Evolutionary conservation across 2,888 invertebrate genomes (phyloP).

Genomic region (Callosobruchus maculatus): DNA sequence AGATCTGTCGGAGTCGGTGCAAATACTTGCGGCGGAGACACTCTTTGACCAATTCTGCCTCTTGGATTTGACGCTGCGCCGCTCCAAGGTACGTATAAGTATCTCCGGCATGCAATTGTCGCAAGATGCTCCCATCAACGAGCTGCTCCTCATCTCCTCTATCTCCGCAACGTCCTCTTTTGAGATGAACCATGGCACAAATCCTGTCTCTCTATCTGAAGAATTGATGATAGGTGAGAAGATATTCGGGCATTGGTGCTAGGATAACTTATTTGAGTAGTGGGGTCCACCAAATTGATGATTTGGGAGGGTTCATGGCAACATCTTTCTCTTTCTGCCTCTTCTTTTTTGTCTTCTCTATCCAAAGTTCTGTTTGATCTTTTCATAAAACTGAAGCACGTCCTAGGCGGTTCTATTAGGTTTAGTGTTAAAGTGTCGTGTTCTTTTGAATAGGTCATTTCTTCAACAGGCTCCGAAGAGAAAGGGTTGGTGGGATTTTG

Average conservation of each 20-base stretch:
- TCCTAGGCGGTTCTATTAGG: conserved; percentile 12
- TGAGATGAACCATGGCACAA: too few species aligned
- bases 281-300: conserved; percentile 5
- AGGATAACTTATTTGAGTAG: neutral
- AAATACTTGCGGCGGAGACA: too few species aligned
- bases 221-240: neutral
- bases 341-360: conserved; percentile 6
- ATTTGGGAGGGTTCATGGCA: neutral
- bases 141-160: too few species aligned
- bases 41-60: too few species aligned
- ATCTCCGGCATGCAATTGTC: too few species aligned
- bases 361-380: conserved; percentile 12
- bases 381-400: conserved; percentile 10
- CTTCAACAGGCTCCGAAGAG: neutral
- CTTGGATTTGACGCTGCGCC: too few species aligned
- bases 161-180: too few species aligned
- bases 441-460: conserved; percentile 12
- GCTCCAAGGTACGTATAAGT: too few species aligned
- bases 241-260: too few species aligned
- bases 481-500: conserved; percentile 9
- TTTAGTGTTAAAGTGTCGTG: conserved; percentile 7
- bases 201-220: neutral
- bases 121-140: too few species aligned
- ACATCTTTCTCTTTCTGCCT: neutral
- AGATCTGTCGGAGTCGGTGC: too few species aligned